A percentile compares a stretch with the other conserved stretches of the same genome.
phyloP scores from a whole-genome alignment of 2,888 invertebrate genomes.

The Nephrotoma appendiculata region DNA sequence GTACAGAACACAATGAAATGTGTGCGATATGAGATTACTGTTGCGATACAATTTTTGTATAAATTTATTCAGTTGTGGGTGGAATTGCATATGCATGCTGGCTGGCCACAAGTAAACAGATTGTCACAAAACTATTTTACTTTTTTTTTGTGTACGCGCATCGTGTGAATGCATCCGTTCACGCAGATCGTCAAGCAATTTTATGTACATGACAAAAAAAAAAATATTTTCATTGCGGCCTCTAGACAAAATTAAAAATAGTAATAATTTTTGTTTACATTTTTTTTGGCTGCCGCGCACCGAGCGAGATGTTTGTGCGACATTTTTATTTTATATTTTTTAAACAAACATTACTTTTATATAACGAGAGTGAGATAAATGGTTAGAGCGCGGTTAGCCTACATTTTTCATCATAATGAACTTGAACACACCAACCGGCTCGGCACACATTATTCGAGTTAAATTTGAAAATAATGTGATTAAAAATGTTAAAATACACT shows the following conservation, averaged over 20 bases:
- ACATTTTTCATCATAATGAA: not conserved
- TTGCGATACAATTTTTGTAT: not conserved
- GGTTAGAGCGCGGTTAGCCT: not conserved
- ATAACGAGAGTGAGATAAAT: not conserved
- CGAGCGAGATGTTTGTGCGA: not conserved
- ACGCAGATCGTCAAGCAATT: too few relatives aligned
- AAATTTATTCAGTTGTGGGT: not conserved
- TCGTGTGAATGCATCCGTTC: not conserved
- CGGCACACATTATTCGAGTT: not conserved
- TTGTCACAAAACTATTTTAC: not conserved
- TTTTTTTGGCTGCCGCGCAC: not conserved
- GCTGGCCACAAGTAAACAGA: not conserved
- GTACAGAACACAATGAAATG: not conserved
- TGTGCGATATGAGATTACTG: not conserved
- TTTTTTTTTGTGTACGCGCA: not conserved
- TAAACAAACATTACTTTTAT: not conserved
- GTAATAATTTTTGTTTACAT: not conserved
- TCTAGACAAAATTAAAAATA: not conserved
- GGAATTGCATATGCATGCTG: not conserved
- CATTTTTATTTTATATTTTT: not conserved
- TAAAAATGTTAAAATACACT: not conserved
- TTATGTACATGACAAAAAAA: too few relatives aligned
- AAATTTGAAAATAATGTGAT: not conserved
- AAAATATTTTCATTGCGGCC: not conserved
- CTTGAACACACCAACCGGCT: not conserved